A percentile compares a stretch with the other conserved stretches of the same genome.
These are phyloP conservation scores for Hylomyscus alleni DNA, from an alignment of 2,797 vertebrate species.

Conservation along the genomic window DNA sequence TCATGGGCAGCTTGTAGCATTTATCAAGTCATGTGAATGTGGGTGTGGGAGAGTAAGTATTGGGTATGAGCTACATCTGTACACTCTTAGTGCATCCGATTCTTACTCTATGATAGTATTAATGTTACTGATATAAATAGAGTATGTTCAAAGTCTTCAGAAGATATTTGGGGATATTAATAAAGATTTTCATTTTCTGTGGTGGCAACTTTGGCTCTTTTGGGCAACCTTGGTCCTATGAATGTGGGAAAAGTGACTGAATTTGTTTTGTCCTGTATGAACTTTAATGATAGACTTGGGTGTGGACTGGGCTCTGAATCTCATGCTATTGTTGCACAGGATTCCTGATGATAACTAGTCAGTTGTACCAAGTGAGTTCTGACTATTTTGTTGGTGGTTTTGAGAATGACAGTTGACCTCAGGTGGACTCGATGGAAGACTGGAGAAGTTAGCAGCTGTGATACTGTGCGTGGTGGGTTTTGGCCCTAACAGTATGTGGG, in stretches of 20 bases:
- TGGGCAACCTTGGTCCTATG: conserved; percentile 95
- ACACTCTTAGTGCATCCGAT: conserved; percentile 98
- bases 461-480: conserved; percentile 99
- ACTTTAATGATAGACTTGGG: conserved; percentile 98
- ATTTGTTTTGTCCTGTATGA: conserved; percentile 98
- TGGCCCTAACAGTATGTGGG: conserved; percentile 97
- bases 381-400: conserved; percentile 98
- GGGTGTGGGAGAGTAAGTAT: conserved; percentile 97
- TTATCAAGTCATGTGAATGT: conserved; percentile 96
- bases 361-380: conserved; percentile 96
- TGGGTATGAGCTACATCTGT: conserved; percentile 97
- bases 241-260: conserved; percentile 95
- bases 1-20: conserved; percentile 95
- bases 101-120: conserved; percentile 93
- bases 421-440: conserved; percentile 96
- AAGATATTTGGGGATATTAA: conserved; percentile 98
- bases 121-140: conserved; percentile 93
- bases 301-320: conserved; percentile 98
- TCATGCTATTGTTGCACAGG: conserved; percentile 98
- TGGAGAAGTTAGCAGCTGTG: conserved; percentile 98
- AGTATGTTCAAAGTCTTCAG: conserved; percentile 95
- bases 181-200: conserved; percentile 98
- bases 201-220: conserved; percentile 94
- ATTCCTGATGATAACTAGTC: conserved; percentile 97
- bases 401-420: conserved; percentile 98